Conservation (phyloP, 1,140 invertebrate genomes). For the Calliopsis andreniformis region DNA sequence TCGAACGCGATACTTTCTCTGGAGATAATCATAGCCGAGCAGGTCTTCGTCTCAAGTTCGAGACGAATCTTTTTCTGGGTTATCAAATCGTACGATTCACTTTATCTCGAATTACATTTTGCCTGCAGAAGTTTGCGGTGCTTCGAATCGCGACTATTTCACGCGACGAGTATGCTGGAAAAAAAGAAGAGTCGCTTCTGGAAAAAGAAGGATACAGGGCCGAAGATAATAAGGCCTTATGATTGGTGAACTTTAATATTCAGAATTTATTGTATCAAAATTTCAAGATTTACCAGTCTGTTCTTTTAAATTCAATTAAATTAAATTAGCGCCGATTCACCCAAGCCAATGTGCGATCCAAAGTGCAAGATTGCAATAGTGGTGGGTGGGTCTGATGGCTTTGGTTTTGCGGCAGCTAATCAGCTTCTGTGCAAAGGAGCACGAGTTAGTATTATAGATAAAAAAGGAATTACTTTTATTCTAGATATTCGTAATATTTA, state of each 20-base stretch:
- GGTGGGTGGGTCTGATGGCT: slow-evolving; percentile 80
- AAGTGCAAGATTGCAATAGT: slow-evolving; percentile 78
- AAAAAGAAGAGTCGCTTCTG: background rate
- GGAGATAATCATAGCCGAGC: background rate
- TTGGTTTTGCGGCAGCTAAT: slow-evolving; percentile 79
- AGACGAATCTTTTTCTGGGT: too few species aligned
- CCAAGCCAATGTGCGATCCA: slow-evolving; percentile 14
- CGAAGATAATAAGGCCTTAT: slow-evolving; percentile 1
- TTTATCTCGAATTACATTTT: background rate
- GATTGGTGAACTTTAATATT: background rate
- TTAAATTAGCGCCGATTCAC: slow-evolving; percentile 2
- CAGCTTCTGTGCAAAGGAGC: slow-evolving; percentile 79
- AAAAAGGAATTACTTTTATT: too few species aligned
- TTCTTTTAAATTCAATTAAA: too few species aligned
- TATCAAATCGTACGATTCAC: background rate
- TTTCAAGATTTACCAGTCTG: too few species aligned
- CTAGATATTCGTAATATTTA: too few species aligned
- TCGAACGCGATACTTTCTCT: slow-evolving; percentile 4
- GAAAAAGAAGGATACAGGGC: background rate
- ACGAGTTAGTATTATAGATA: slow-evolving; percentile 62
- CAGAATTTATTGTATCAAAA: background rate
- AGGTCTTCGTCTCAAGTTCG: background rate
- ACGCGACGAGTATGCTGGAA: background rate
- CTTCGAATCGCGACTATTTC: background rate
- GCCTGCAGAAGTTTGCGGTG: background rate